These are phyloP conservation scores for Dendrocincla tyrannina DNA, from an alignment of 2,797 vertebrate genomes.

Conservation along the genomic window DNA sequence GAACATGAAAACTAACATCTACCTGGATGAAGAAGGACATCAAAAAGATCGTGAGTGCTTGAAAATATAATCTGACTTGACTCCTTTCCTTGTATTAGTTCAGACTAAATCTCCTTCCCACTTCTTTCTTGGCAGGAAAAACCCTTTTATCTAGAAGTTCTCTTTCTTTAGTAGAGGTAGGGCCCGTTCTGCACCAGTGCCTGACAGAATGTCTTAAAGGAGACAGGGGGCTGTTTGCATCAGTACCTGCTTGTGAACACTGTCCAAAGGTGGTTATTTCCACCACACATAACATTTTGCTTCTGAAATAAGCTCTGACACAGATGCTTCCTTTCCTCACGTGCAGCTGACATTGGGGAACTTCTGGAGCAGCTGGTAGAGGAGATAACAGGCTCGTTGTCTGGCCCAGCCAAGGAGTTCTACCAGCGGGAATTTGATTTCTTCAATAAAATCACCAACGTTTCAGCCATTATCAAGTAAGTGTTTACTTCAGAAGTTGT, in stretches of 20 bases:
- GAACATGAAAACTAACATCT: conserved; percentile 99
- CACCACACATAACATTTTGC: not conserved
- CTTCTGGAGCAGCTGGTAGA: conserved; percentile 94
- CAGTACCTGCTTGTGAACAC: not conserved
- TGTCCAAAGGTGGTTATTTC: not conserved
- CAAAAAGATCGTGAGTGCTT: conserved; percentile 92
- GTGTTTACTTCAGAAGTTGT: not conserved
- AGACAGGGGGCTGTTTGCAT: not conserved
- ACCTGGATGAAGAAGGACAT: conserved; percentile 91
- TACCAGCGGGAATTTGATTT: conserved; percentile 97
- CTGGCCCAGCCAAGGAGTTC: conserved; percentile 96
- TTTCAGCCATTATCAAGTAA: conserved; percentile 96
- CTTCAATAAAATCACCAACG: conserved; percentile 97
- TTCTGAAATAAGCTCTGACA: not conserved
- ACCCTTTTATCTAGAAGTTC: not conserved
- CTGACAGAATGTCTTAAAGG: not conserved
- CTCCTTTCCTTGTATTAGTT: not conserved
- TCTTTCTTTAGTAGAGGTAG: not conserved
- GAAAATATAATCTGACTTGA: not conserved
- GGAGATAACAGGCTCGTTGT: conserved; percentile 92
- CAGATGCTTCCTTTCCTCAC: not conserved
- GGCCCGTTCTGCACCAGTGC: not conserved
- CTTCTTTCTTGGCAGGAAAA: not conserved
- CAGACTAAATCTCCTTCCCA: not conserved
- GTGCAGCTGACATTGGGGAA: conserved; percentile 92